These are phyloP conservation scores for Aspiorhynchus laticeps DNA, from an alignment of 2,113 vertebrate species.

Conservation along the genomic window DNA sequence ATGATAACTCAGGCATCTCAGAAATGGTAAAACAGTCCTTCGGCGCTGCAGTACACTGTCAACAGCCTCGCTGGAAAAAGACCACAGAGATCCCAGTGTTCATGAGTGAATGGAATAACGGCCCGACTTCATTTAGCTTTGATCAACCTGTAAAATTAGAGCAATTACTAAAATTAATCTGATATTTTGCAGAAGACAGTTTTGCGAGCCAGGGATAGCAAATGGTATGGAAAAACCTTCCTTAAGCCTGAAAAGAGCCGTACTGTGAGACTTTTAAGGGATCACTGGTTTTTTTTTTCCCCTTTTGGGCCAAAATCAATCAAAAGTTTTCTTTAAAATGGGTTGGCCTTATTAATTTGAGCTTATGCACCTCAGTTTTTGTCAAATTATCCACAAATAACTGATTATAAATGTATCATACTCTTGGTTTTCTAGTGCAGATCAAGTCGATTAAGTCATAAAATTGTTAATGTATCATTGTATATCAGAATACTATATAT, in stretches of 20 bases:
- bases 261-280: constrained; percentile 25
- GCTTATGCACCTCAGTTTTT: neutral
- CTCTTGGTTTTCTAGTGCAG: neutral
- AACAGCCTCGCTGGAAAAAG: constrained; percentile 52
- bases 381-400: neutral
- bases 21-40: constrained; percentile 65
- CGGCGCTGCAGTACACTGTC: constrained; percentile 54
- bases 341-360: neutral
- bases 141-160: constrained; percentile 56
- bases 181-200: constrained; percentile 51
- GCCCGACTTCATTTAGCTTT: constrained; percentile 49
- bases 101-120: constrained; percentile 45
- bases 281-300: neutral
- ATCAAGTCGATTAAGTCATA: neutral
- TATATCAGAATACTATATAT: neutral
- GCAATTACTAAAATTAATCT: constrained; percentile 61
- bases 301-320: constrained; percentile 31
- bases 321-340: neutral
- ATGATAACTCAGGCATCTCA: constrained; percentile 62
- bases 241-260: constrained; percentile 30
- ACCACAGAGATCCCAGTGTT: constrained; percentile 58
- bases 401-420: neutral
- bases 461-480: neutral
- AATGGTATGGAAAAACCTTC: constrained; percentile 44
- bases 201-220: constrained; percentile 47